Conservation (phyloP, 2,888 invertebrate genomes). For the Dynastes grantii region DNA sequence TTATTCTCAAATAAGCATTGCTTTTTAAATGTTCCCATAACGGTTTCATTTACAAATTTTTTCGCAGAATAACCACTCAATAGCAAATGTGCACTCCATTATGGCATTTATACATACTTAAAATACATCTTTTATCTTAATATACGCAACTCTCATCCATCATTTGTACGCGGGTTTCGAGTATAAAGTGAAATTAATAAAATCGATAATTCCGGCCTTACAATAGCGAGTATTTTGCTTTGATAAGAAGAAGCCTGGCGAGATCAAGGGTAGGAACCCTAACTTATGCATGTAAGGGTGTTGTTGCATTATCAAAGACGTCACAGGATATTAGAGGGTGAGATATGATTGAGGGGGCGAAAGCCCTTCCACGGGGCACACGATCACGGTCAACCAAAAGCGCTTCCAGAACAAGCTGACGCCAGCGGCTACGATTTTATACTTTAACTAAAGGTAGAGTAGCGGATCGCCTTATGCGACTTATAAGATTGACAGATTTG, state of each 20-base stretch:
- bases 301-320: constrained; percentile 70
- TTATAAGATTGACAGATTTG: constrained; percentile 27
- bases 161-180: constrained; percentile 12
- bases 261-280: constrained; percentile 52
- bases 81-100: not conserved
- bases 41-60: no score
- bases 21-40: no score
- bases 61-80: no score
- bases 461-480: constrained; percentile 12
- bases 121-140: not conserved
- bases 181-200: constrained; percentile 49
- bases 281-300: constrained; percentile 63
- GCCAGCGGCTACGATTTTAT: constrained; percentile 40
- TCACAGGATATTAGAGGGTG: constrained; percentile 71
- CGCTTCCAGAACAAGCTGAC: constrained; percentile 53
- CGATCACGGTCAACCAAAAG: constrained; percentile 67
- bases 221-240: constrained; percentile 51
- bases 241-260: constrained; percentile 51
- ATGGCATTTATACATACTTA: not conserved
- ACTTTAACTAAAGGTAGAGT: constrained; percentile 31
- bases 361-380: constrained; percentile 58
- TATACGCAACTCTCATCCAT: not conserved
- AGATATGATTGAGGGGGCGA: constrained; percentile 68
- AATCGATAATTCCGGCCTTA: constrained; percentile 48
- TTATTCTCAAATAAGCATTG: no score